These are phyloP conservation scores for Todiramphus chloris DNA, from an alignment of 2,113 vertebrate genomes.

Conservation along the genomic window DNA sequence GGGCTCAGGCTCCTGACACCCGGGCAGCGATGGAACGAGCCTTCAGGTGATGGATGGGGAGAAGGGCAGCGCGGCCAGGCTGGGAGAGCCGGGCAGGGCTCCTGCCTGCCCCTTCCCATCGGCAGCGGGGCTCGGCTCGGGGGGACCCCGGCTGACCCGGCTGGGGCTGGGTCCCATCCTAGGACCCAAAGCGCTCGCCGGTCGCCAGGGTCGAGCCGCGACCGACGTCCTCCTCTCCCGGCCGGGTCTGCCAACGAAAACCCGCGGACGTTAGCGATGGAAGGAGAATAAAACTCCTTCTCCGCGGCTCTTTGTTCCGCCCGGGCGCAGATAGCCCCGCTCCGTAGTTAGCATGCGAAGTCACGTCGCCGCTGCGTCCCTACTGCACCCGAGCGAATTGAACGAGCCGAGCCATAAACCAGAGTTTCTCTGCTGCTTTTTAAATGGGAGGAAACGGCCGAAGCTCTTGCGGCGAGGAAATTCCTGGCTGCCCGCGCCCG, in stretches of 20 bases:
- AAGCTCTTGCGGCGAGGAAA: not conserved
- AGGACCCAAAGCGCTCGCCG: too few relatives aligned
- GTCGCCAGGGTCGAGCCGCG: not conserved
- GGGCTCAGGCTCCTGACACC: not conserved
- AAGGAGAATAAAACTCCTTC: not conserved
- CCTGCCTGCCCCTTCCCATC: fast-evolving
- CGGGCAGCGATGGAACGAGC: not conserved
- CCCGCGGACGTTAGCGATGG: fast-evolving
- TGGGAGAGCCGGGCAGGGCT: not conserved
- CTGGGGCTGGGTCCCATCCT: not conserved
- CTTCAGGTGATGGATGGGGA: not conserved
- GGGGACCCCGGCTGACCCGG: not conserved
- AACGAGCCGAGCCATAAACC: not conserved
- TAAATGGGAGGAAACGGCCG: not conserved
- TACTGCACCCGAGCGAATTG: not conserved
- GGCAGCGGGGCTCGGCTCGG: not conserved
- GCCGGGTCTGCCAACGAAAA: not conserved
- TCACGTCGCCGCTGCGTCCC: not conserved
- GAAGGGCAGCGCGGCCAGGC: not conserved
- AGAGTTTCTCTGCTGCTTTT: not conserved
- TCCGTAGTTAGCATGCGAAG: not conserved
- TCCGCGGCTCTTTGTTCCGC: not conserved
- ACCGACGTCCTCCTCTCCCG: not conserved
- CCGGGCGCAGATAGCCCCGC: not conserved
- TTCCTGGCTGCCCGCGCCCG: not conserved